Evolutionary conservation across 2,888 invertebrate species (phyloP), one percentile per base, ranked within the genome.

Genomic region (Nomada fabriciana): DNA sequence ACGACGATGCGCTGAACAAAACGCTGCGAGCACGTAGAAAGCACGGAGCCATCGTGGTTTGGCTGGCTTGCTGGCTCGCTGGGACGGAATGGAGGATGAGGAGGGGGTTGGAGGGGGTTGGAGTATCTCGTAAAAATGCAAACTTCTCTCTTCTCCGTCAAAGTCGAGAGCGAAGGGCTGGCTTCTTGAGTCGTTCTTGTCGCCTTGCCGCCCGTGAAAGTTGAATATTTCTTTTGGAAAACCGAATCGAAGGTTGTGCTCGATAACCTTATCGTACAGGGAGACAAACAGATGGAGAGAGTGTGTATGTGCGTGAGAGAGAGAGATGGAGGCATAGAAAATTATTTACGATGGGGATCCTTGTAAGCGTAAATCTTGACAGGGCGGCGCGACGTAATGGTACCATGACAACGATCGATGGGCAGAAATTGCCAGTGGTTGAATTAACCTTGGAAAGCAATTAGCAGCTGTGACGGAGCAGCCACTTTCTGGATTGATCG

Each of bases 111-210:
- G 9, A 18, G 7, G 18, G 9, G 53, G 52, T 2, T 55, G 74
- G 50, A 52, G 78, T 76, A 73, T 84, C 91, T 91, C 90, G 91
- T 91, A 91, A 91, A 91, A 91, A 91, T 91, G 91, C 91, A 91
- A 91, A 91, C 91, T 91, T 90, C 89, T 85, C 88, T 73, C 70
- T 64, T 80, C 83, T 52, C 57, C 80, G 70, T 78, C 86, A 80
- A 88, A 78, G 80, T 77, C 73, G 74, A 61, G 80, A 78, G 80
- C 76, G 65, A 79, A 77, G 76, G 82, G 61, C 55, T 57, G 79
- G 79, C 84, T 79, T 71, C 47, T 47, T 61, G 75, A 76, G 74
- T 76, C 65, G 70, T 83, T 80, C 88, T 88, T 76, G 88, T 83
- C 83, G 85, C 77, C 82, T 69, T 47, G 47, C 52, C 68, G 72